Evolutionary conservation across 2,113 vertebrate species (phyloP), one percentile per base, ranked within the genome.

Genomic region (Caranx melampygus): DNA sequence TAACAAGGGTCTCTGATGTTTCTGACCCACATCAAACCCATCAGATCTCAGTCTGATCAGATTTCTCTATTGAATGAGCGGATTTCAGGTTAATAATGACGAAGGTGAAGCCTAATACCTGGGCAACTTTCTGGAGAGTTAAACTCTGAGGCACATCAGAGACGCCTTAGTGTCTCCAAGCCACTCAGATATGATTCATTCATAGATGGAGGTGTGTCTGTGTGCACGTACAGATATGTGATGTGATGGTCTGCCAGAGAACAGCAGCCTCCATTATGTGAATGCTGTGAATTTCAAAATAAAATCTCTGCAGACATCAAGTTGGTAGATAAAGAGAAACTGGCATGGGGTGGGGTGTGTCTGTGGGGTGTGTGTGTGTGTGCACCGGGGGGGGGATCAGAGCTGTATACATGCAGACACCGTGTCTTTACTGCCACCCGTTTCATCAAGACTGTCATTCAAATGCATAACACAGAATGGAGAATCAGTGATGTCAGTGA

Each of bases 401-500:
- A 26, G 61, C 54, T 31, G 20, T 35, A 33, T 31, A 55, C 73
- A 52, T 15, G 67, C 51, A 33, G 40, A 21, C 37, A 61, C 77
- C 52, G 31, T 20, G 11, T 61, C 62, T 47, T 63, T 47, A 42
- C 40, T 42, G 7, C 60, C 78, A 31, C 57, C 44, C 65, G 18
- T 21, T 58, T 75, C 61, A 78, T 83, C 78, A 33, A 15, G 40
- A 3, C 66, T 54, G 79, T 81, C 75, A 82, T 79, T 83, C 89
- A 83, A 9, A 49, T 54, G 72, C 55, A 58, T 49, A 78, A 83
- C 81, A 72, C 64, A 63, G 75, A 85, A 71, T 37, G 69, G 72
- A 70, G 84, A 75, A 83, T 84, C 42, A 16, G 73, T 75, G 21
- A 79, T 81, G 9, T 85, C 86, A 66, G 82, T 12, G n/a, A 87